Evolutionary conservation across 2,113 vertebrate genomes (phyloP), one percentile per base, ranked within the genome.

Genomic region (Hippotragus niger): DNA sequence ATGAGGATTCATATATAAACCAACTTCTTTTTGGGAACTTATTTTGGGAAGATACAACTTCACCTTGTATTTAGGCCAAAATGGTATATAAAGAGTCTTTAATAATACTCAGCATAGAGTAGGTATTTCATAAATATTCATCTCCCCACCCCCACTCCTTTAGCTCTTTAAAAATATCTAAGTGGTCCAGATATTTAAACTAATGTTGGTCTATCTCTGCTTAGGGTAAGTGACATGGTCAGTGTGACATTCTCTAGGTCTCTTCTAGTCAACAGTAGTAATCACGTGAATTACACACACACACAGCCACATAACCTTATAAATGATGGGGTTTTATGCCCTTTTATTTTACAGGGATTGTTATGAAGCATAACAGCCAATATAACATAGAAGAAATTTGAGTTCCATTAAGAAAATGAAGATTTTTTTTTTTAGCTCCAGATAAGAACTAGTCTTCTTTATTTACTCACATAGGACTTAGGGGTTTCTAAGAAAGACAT

Each of bases 291-390:
- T 83, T 7, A 15, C n/a, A 84, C 36, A 83, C 52, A 84, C 81
- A 81, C 36, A 84, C 33, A 92, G 45, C 43, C 71, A 97, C 21
- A 97, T 74, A 97, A 86, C 84, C 62, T 97, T 97, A 87, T 89
- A 97, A 96, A 88, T 95, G 88, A 97, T n/a, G 74, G 40, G 4
- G 29, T 88, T 95, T 96, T 92, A 96, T 71, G 40, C 50, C 9
- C 60, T 93, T 97, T 96, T 96, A 92, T 97, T 98, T 97, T 97
- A 97, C 31, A 97, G 58, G 27, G 76, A 96, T 92, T 97, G 36
- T 88, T 98, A 94, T 47, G 33, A 97, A 97, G 43, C 78, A 88
- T 95, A 96, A 91, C 90, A 50, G 95, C 47, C 58, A 92, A 96
- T 52, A 95, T 88, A 82, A 92, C 33, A 71, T 47, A 85, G 47